These are phyloP conservation scores for Hiodon alosoides DNA, from an alignment of 2,113 vertebrate species.

Conservation along the genomic window DNA sequence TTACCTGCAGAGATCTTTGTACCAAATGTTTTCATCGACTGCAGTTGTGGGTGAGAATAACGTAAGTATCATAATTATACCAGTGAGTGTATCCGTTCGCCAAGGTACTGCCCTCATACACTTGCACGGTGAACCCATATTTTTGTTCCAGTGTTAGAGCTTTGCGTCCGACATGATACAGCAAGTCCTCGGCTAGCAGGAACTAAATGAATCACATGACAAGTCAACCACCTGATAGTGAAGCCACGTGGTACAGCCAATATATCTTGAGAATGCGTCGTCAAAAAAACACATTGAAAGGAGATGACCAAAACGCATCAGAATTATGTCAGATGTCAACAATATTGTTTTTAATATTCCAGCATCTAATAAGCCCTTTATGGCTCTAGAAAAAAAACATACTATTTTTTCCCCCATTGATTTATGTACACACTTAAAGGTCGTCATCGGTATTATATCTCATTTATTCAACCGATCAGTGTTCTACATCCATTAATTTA, in stretches of 20 bases:
- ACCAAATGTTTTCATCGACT: slow-evolving; percentile 30
- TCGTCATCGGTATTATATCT: too few species aligned
- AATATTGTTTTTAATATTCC: neutral
- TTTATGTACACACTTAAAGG: too few species aligned
- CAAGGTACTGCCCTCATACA: neutral
- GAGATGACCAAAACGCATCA: too few species aligned
- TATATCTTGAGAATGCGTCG: neutral
- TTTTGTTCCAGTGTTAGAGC: slow-evolving; percentile 15
- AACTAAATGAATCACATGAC: slow-evolving; percentile 30
- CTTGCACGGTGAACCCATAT: slow-evolving; percentile 19
- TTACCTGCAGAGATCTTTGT: slow-evolving; percentile 47
- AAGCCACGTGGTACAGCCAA: slow-evolving; percentile 33
- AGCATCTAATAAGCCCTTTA: neutral
- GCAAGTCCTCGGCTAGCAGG: slow-evolving; percentile 34
- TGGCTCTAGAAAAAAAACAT: too few species aligned
- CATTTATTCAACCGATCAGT: too few species aligned
- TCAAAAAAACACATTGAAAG: neutral
- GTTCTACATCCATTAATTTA: too few species aligned
- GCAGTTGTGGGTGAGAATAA: neutral
- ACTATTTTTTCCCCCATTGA: too few species aligned
- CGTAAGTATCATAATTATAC: neutral
- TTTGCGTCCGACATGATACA: slow-evolving; percentile 40
- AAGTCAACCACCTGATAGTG: neutral
- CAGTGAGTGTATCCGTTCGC: neutral
- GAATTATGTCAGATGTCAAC: neutral